Evolutionary conservation across 2,113 vertebrate genomes (phyloP).

Genomic region (Fukomys damarensis): DNA sequence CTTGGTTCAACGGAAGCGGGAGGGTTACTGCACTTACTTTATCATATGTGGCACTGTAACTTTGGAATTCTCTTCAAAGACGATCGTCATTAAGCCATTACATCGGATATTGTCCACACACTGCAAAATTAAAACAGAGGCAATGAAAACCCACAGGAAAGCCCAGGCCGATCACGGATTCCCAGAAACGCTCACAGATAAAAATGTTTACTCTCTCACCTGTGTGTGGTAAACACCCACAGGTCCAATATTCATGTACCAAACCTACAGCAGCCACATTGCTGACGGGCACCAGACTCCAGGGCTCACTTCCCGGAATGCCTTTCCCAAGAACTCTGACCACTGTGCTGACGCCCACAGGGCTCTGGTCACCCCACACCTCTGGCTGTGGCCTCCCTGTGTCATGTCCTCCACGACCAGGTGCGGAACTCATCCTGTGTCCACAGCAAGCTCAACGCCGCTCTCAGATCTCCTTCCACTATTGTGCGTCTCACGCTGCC

Average conservation of each 20-base stretch:
- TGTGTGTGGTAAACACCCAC: neutral
- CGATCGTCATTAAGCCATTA: slow-evolving; percentile 98
- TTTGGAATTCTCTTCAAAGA: slow-evolving; percentile 99
- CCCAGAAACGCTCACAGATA: neutral
- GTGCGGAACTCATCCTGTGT: too few relatives aligned
- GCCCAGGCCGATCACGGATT: neutral
- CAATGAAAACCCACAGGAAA: slow-evolving; percentile 36
- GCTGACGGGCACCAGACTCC: neutral
- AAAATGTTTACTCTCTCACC: neutral
- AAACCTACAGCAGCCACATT: neutral
- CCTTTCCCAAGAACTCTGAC: neutral
- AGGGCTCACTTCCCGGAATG: neutral
- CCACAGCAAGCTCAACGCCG: neutral
- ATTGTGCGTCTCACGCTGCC: neutral
- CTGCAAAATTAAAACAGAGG: slow-evolving; percentile 85
- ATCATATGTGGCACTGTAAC: slow-evolving; percentile 99
- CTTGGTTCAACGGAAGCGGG: slow-evolving; percentile 34
- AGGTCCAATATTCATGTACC: neutral
- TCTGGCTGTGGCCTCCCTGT: neutral
- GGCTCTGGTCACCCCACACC: neutral
- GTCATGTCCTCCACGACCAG: too few relatives aligned
- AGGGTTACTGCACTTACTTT: slow-evolving; percentile 90
- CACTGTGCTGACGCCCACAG: neutral
- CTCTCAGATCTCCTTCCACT: neutral
- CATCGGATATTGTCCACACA: slow-evolving; percentile 99